These are phyloP conservation scores for Neuroterus valhalla DNA, from an alignment of 1,140 invertebrate species.

Conservation along the genomic window DNA sequence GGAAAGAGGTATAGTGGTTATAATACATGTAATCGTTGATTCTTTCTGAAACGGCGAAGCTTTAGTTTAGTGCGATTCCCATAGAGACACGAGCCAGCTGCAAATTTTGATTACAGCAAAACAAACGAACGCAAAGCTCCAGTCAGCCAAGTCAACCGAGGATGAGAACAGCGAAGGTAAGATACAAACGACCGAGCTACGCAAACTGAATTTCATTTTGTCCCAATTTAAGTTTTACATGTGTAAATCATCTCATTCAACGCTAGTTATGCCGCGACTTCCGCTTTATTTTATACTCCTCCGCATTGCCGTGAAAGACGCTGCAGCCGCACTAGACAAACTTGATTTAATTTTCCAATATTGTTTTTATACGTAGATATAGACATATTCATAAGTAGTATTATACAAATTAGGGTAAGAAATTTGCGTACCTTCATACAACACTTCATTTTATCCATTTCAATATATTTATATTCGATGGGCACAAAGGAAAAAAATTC, in stretches of 20 bases:
- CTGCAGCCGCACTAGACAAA: no score
- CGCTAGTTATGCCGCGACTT: background rate
- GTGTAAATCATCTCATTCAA: background rate
- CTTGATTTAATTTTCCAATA: no score
- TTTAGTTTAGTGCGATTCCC: conserved; percentile 44
- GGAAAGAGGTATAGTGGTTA: conserved; percentile 13
- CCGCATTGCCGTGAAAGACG: no score
- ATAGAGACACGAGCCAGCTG: conserved; percentile 65
- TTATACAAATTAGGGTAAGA: no score
- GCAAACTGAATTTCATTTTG: conserved; percentile 32
- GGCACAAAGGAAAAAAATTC: no score
- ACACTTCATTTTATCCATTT: no score
- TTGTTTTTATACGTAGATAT: no score
- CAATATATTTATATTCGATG: no score
- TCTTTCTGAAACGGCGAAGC: conserved; percentile 31
- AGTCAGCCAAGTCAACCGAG: conserved; percentile 75
- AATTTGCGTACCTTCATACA: no score
- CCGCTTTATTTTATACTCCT: background rate
- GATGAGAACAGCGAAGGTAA: conserved; percentile 75
- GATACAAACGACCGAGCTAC: conserved; percentile 60
- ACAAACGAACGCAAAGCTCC: conserved; percentile 73
- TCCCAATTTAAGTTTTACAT: conserved; percentile 1
- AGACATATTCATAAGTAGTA: no score
- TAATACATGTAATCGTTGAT: conserved; percentile 25
- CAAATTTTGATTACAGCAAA: conserved; percentile 75